phyloP scores from a whole-genome alignment of 2,797 vertebrate genomes.

The Macroramphosus scolopax region DNA sequence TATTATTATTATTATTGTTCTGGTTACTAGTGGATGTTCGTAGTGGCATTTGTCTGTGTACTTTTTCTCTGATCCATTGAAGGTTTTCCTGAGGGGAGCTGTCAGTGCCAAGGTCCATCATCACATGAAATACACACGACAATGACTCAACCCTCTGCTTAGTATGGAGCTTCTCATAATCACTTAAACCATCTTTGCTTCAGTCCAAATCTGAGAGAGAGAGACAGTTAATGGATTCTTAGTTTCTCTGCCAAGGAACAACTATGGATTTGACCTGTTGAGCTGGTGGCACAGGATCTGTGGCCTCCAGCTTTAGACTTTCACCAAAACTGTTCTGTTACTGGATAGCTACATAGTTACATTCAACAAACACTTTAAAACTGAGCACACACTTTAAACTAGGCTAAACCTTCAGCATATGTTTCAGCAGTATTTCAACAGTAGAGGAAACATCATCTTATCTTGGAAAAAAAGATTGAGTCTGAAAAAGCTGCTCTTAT shows the following conservation, averaged over 20 bases:
- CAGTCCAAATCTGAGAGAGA: too few species aligned
- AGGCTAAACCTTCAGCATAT: neutral
- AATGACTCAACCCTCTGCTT: slow-evolving; percentile 1
- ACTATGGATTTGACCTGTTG: slow-evolving; percentile 17
- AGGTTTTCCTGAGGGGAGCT: slow-evolving; percentile 42
- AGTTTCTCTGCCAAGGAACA: slow-evolving; percentile 1
- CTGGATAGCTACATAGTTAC: slow-evolving; percentile 4
- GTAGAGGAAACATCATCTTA: neutral
- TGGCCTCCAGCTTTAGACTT: neutral
- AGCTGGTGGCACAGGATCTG: slow-evolving; percentile 31
- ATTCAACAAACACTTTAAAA: slow-evolving; percentile 28
- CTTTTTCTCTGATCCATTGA: slow-evolving; percentile 55
- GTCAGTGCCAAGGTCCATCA: slow-evolving; percentile 68
- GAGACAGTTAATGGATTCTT: slow-evolving; percentile 10
- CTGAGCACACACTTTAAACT: slow-evolving; percentile 8
- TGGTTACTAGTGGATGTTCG: slow-evolving; percentile 68
- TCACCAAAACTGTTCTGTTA: slow-evolving; percentile 4
- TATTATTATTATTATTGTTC: slow-evolving; percentile 51
- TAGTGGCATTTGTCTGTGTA: slow-evolving; percentile 70
- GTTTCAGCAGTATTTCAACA: neutral
- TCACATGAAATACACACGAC: slow-evolving; percentile 23
- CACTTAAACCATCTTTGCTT: slow-evolving; percentile 9
- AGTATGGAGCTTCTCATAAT: too few species aligned
- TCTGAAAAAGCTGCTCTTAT: neutral
- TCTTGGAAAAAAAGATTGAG: too few species aligned